Evolutionary conservation across 92 coral and sea anemone genomes (phyloP).

Genomic region (Phenganax stokvisi): DNA sequence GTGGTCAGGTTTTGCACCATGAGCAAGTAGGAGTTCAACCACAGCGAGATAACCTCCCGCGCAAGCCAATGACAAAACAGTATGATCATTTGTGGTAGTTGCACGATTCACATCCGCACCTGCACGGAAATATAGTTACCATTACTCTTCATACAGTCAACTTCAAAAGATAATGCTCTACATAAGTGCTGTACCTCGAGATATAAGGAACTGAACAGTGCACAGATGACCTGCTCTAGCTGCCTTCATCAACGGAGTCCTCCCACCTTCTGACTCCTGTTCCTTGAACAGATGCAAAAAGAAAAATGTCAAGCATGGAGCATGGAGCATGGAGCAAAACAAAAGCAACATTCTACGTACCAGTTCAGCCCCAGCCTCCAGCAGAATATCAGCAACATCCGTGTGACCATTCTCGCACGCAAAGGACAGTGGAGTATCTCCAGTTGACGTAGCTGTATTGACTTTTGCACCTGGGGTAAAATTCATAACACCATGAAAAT

Average conservation of each 20-base stretch:
- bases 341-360: constrained; percentile 40
- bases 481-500: background rate
- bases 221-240: constrained; percentile 99
- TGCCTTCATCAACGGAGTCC: constrained; percentile 98
- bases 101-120: constrained; percentile 97
- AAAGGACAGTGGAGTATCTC: constrained; percentile 94
- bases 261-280: constrained; percentile 98
- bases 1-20: constrained; percentile 94
- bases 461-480: constrained; percentile 66
- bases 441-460: constrained; percentile 93
- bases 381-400: constrained; percentile 94
- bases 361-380: constrained; percentile 84
- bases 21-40: constrained; percentile 85
- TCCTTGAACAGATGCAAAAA: constrained; percentile 46
- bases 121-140: constrained; percentile 1
- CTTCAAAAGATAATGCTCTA: no score
- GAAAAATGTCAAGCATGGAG: background rate
- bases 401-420: constrained; percentile 99
- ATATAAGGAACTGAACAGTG: constrained; percentile 94
- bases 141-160: background rate
- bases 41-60: constrained; percentile 99
- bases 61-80: constrained; percentile 96
- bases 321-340: background rate
- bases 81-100: constrained; percentile 92
- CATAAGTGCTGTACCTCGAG: constrained; percentile 60